Evolutionary conservation across 2,888 invertebrate species (phyloP), one percentile per base, ranked within the genome.

Genomic region (Lasioglossum figueresi): DNA sequence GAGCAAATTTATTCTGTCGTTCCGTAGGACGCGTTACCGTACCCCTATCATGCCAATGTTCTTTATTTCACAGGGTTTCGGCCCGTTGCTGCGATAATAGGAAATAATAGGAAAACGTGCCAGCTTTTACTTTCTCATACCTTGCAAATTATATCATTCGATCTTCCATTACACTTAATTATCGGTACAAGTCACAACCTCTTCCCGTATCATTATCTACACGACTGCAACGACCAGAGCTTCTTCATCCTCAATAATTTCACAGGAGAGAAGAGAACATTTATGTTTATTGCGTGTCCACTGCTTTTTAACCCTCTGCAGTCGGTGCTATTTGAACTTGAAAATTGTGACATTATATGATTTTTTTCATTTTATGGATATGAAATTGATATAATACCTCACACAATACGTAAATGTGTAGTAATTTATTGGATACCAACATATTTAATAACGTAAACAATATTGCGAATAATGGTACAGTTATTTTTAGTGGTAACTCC

Each of bases 1-100:
- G 48, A 63, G 16, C 52, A 76, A 66, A 81, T 83, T 75, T 48
- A 34, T 63, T 81, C n/a, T 37, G 59, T 16, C n/a, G 70, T 59
- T 66, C 43, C 23, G 40, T 2, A n/a, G 23, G 34, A 40, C n/a
- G 59, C 34, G 27, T 31, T 45, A 31, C 73, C 27, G 34, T 66
- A 59, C 23, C n/a, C 34, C 1, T 31, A 31, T 70, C 74, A 48
- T 37, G 14, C 40, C 19, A 40, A 43, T 45, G 68, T 19, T 27
- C 37, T 68, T 68, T 68, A 68, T 37, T 52, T 34, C 34, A 27
- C 68, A 14, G 34, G 37, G 31, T 6, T 63, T 43, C 4, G 43
- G 37, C n/a, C 19, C 34, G 56, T n/a, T n/a, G n/a, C 52, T 52
- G 10, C n/a, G 12, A 45, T 66, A n/a, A 66, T 45, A 68, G 45